phyloP scores from a whole-genome alignment of 2,888 invertebrate genomes.

The Phaonia tiefii region DNA sequence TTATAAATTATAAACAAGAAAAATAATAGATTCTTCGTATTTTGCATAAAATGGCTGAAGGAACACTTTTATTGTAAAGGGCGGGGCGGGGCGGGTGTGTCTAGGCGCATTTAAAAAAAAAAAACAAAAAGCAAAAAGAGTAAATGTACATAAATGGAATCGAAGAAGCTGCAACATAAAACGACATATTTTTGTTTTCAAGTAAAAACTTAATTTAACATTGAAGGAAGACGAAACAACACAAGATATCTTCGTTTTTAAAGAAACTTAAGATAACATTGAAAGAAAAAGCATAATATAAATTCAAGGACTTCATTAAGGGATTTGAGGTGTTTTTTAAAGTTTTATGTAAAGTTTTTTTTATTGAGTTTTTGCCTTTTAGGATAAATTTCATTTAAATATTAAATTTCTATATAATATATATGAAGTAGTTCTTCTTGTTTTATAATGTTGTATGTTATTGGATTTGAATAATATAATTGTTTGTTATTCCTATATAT shows the following conservation, averaged over 20 bases:
- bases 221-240: no score
- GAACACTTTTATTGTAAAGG: no score
- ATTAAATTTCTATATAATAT: slow-evolving; percentile 52
- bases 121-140: neutral
- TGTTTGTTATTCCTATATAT: slow-evolving; percentile 35
- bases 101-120: neutral
- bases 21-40: slow-evolving; percentile 1
- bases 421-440: slow-evolving; percentile 41
- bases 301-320: neutral
- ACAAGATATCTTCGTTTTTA: no score
- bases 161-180: no score
- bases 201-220: slow-evolving; percentile 17
- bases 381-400: slow-evolving; percentile 61
- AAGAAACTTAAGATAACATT: no score
- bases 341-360: slow-evolving; percentile 47
- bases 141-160: no score
- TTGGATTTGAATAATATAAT: slow-evolving; percentile 39
- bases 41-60: neutral
- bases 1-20: slow-evolving; percentile 15
- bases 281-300: no score
- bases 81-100: neutral
- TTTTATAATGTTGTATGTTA: slow-evolving; percentile 25
- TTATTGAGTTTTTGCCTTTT: slow-evolving; percentile 57
- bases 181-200: neutral
- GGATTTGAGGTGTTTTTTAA: slow-evolving; percentile 15